phyloP scores from a whole-genome alignment of 2,888 invertebrate species.

The Eilema sororculum region DNA sequence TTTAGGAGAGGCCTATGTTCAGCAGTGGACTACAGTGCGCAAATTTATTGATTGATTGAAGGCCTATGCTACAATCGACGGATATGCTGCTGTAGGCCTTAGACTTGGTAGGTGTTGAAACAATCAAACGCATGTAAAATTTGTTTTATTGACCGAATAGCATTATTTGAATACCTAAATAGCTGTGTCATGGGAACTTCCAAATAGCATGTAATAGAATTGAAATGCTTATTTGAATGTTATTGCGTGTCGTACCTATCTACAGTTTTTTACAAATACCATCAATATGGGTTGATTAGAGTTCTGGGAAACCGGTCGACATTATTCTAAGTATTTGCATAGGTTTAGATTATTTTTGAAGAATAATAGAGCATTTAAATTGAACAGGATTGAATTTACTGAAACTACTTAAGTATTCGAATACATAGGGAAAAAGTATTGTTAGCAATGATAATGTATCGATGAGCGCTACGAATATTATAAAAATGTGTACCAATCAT shows the following conservation, averaged over 20 bases:
- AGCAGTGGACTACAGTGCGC: too few species aligned
- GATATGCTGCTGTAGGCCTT: too few species aligned
- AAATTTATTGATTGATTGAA: too few species aligned
- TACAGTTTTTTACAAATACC: neutral
- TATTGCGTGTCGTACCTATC: neutral
- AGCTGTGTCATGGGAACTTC: neutral
- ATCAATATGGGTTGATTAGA: neutral
- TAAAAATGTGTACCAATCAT: neutral
- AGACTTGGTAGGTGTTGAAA: neutral
- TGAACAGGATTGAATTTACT: neutral
- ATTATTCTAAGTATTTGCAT: neutral
- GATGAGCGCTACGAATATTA: too few species aligned
- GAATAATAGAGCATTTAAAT: neutral
- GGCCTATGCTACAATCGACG: too few species aligned
- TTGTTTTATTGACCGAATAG: neutral
- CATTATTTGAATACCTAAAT: neutral
- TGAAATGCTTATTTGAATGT: slow-evolving; percentile 2
- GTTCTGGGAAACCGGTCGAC: neutral
- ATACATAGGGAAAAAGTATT: too few species aligned
- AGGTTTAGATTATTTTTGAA: neutral
- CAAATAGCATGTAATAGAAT: slow-evolving; percentile 4
- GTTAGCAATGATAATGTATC: neutral
- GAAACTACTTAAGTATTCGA: too few species aligned
- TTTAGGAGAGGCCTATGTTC: too few species aligned
- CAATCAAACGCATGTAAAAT: neutral